These are phyloP conservation scores for Drosophila kepulauana DNA, from an alignment of 1,140 invertebrate species.

Conservation along the genomic window DNA sequence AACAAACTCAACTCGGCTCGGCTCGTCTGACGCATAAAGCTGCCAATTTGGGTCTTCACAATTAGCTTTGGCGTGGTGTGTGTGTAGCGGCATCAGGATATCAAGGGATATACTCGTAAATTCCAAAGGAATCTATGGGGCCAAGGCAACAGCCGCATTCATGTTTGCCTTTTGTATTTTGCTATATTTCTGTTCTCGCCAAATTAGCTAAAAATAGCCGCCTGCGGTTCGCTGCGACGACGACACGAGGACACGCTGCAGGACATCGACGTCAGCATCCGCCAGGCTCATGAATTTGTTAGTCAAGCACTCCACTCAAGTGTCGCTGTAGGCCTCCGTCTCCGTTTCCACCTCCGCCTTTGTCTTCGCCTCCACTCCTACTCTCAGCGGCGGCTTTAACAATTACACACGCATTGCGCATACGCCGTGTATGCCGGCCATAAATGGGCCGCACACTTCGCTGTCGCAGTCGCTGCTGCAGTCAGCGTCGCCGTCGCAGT, in stretches of 20 bases:
- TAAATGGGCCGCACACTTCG: slow-evolving; percentile 16
- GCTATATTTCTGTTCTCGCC: slow-evolving; percentile 32
- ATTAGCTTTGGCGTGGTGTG: slow-evolving; percentile 47
- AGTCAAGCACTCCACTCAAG: neutral
- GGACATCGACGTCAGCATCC: slow-evolving; percentile 53
- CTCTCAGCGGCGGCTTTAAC: slow-evolving; percentile 38
- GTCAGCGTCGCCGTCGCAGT: slow-evolving; percentile 2
- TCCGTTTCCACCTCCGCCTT: neutral
- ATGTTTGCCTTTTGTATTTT: slow-evolving; percentile 30
- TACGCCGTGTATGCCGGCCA: slow-evolving; percentile 43
- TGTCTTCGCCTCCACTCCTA: no score
- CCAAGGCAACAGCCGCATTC: neutral
- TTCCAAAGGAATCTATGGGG: slow-evolving; percentile 44
- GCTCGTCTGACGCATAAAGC: slow-evolving; percentile 8
- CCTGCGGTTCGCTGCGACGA: slow-evolving; percentile 16
- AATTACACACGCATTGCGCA: slow-evolving; percentile 55
- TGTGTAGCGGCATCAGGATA: slow-evolving; percentile 25
- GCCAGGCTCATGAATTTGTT: slow-evolving; percentile 32
- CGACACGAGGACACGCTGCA: slow-evolving; percentile 6
- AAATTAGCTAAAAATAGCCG: slow-evolving; percentile 76
- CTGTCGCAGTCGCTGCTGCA: neutral
- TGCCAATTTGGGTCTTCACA: slow-evolving; percentile 51
- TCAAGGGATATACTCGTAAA: slow-evolving; percentile 43
- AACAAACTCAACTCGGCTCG: neutral
- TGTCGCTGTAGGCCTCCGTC: neutral